A percentile compares a stretch with the other conserved stretches of the same genome.
These are phyloP conservation scores for Ceriagrion tenellum DNA, from an alignment of 2,888 invertebrate genomes.

Conservation along the genomic window DNA sequence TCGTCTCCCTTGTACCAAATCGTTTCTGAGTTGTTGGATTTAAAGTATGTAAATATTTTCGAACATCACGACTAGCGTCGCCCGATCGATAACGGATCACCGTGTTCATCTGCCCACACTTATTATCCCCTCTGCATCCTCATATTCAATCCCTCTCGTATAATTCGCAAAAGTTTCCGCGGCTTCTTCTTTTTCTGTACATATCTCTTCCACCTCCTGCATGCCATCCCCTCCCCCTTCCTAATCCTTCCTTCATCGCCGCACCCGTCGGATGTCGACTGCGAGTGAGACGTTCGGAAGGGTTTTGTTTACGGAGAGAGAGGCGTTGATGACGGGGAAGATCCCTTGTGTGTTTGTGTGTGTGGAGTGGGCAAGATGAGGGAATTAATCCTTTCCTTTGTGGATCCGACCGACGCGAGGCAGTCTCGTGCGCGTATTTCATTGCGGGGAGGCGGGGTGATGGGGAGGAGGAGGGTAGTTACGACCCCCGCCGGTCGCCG, in stretches of 20 bases:
- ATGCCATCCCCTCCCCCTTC: neutral
- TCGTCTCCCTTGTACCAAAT: no score
- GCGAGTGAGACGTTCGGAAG: neutral
- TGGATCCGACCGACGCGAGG: neutral
- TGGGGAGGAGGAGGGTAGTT: neutral
- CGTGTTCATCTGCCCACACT: no score
- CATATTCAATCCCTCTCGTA: neutral
- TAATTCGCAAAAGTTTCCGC: neutral
- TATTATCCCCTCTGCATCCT: no score
- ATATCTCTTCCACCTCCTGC: neutral
- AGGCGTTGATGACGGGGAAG: neutral
- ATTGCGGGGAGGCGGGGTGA: neutral
- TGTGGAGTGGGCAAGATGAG: neutral
- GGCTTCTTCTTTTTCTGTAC: neutral
- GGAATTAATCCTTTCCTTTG: conserved; percentile 6
- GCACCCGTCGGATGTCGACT: neutral
- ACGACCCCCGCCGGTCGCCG: neutral
- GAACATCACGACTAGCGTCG: no score
- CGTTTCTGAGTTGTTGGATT: no score
- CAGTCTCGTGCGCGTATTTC: neutral
- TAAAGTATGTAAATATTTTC: no score
- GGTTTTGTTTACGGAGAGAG: neutral
- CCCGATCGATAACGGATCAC: no score
- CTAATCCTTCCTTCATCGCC: neutral
- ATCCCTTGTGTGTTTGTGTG: neutral